Evolutionary conservation across 2,113 vertebrate species (phyloP).

Genomic region (Agapornis roseicollis): DNA sequence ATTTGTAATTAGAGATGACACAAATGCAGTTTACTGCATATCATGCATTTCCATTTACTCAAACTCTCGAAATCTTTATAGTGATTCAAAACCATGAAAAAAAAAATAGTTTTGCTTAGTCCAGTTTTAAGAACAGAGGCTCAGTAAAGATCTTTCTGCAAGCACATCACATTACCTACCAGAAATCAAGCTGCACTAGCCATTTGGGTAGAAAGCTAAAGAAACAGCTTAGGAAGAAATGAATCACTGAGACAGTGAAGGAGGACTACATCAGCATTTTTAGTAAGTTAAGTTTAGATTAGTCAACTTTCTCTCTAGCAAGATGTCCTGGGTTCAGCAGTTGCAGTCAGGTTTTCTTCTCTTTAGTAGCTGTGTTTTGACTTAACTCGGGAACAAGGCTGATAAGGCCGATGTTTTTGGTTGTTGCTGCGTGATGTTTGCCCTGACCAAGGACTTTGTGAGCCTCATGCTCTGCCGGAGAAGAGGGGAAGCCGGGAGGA

Average conservation of each 20-base stretch:
- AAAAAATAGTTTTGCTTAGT: not conserved
- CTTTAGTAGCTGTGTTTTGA: too few species aligned
- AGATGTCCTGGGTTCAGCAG: too few species aligned
- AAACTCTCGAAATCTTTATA: not conserved
- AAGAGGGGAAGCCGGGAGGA: too few species aligned
- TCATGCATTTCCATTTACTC: not conserved
- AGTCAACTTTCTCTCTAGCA: not conserved
- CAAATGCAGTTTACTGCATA: not conserved
- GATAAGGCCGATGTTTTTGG: too few species aligned
- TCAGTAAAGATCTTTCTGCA: not conserved
- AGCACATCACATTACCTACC: not conserved
- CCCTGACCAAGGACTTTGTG: too few species aligned
- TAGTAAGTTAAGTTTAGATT: not conserved
- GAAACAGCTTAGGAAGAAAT: not conserved
- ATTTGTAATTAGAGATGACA: not conserved
- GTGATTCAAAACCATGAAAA: not conserved
- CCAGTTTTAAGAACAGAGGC: not conserved
- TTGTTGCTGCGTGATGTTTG: too few species aligned
- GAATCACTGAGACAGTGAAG: not conserved
- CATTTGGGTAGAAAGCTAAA: not conserved
- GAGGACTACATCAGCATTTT: not conserved
- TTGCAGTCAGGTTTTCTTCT: too few species aligned
- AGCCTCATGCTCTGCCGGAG: too few species aligned
- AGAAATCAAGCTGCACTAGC: not conserved
- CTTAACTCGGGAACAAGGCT: too few species aligned